Percentiles rank a stretch among this genome's conserved stretches.
These are phyloP conservation scores for Apoda limacodes DNA, from an alignment of 2,888 invertebrate genomes.

Conservation along the genomic window DNA sequence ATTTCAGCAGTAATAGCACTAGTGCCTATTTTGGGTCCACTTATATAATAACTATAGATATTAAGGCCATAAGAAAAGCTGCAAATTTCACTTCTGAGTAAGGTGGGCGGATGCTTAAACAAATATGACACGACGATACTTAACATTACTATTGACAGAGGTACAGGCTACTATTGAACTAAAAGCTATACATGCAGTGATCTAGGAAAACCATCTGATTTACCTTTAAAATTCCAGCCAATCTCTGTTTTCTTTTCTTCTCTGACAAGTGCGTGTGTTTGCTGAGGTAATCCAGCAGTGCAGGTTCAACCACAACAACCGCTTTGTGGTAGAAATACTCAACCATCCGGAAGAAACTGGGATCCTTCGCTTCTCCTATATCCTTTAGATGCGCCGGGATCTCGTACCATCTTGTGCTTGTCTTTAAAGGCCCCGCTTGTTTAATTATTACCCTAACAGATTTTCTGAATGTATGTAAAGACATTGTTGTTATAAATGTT, in stretches of 20 bases:
- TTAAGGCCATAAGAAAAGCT: no score
- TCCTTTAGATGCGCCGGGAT: conserved; percentile 44
- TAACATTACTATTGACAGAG: no score
- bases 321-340: conserved; percentile 78
- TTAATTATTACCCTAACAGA: no score
- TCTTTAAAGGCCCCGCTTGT: background rate
- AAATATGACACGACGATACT: no score
- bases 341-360: conserved; percentile 73
- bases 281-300: conserved; percentile 59
- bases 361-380: conserved; percentile 44
- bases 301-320: conserved; percentile 58
- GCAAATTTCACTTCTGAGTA: no score
- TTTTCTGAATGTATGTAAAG: no score
- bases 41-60: no score
- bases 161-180: no score
- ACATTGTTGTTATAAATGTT: no score
- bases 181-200: background rate
- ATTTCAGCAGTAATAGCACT: no score
- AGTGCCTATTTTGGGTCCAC: no score
- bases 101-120: no score
- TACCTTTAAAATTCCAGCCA: conserved; percentile 61
- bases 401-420: conserved; percentile 33
- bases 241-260: conserved; percentile 72
- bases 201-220: background rate
- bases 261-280: conserved; percentile 56